Evolutionary conservation across 2,113 vertebrate genomes (phyloP), one percentile per base, ranked within the genome.

Genomic region (Sorex araneus): DNA sequence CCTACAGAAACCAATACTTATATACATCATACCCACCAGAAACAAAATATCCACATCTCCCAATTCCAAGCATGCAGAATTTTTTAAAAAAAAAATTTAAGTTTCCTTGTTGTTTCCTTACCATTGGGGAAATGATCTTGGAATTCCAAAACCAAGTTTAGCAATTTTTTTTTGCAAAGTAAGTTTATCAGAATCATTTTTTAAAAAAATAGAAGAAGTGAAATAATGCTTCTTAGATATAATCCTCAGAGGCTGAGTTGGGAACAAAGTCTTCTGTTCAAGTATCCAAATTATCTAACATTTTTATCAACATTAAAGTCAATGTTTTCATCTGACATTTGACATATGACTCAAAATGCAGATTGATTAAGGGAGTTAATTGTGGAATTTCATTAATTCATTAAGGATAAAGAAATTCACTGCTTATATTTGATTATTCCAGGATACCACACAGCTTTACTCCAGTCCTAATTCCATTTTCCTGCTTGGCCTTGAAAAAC

Each of bases 401-500:
- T 28, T 34, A 43, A 60, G 23, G 57, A 19, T 60, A 60, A 60
- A 60, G 54, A 90, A 82, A 47, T 40, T 64, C 73, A 78, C 8
- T 18, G 60, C 8, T 16, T 25, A 16, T 15, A 57, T 60, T 80
- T 54, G 54, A 81, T 81, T 34, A 40, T 74, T 47, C 8, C 23
- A 57, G 64, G 23, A 30, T 69, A 54, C 64, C 81, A 70, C 6
- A n/a, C 3, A 34, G 11, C 15, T 81, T 57, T 30, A 74, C 32
- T 74, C 8, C 6, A 84, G 57, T 23, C 19, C 12, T 50, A 10
- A 36, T 66, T 64, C 2, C 40, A 16, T 32, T 67, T 88, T 50
- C 32, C 66, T 75, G 78, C 87, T n/a, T 84, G 67, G 8, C 10
- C 60, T 40, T 87, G 30, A 90, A 84, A 74, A 54, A 83, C n/a